Evolutionary conservation across 2,113 vertebrate species (phyloP), one percentile per base, ranked within the genome.

Genomic region (Xenopus borealis): DNA sequence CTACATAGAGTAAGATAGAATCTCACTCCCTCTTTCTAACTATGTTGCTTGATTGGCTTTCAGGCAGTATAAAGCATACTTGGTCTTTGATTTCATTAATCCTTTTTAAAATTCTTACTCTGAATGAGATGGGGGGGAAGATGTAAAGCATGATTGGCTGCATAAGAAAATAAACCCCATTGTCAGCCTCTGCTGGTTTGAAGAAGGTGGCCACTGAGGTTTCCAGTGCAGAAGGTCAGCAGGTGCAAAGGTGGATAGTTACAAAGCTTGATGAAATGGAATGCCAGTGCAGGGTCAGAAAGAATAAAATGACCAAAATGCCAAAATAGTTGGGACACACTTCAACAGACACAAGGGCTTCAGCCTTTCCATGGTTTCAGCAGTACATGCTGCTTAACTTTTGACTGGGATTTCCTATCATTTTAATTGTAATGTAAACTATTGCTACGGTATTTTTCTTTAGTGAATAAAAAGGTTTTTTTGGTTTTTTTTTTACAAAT

Each of bases 1-100:
- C 78, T 79, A 3, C 72, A 78, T 81, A 84, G 78, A 69, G 79
- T 74, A 67, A 78, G 84, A 85, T 78, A 78, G 82, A 75, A 81
- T 83, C 82, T 53, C 75, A 59, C 65, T 69, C 53, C 27, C 44
- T 64, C 80, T 72, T 80, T 81, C 50, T 81, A 81, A 76, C 68
- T 81, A 78, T 0, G 80, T 79, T 40, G 30, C 40, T 16, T 58
- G 20, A 47, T 81, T 50, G 78, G 81, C 74, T 86, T 84, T 77
- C 61, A 75, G 47, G 30, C 67, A 30, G 59, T 30, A 64, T 69
- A 64, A 57, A 46, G 69, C 33, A 64, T 50, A 33, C 66, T 46
- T 30, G 14, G 66, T 77, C 74, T 77, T 77, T 77, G 66, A 76
- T 77, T 70, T 76, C n/a, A n/a, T 61, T 27, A 20, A 20, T 61